Evolutionary conservation across 2,888 invertebrate genomes (phyloP), one percentile per base, ranked within the genome.

Genomic region (Chironomus riparius): DNA sequence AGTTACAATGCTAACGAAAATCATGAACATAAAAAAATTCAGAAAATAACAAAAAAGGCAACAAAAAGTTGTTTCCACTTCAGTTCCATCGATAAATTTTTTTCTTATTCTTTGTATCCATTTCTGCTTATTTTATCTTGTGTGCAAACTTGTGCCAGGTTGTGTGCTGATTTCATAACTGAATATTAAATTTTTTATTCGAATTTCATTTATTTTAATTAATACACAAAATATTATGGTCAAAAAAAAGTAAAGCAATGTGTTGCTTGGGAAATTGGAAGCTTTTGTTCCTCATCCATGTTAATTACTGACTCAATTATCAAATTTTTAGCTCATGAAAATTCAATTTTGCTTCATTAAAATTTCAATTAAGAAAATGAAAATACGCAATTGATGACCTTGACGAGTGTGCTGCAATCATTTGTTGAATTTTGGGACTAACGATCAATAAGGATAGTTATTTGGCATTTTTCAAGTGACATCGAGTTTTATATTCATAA

Each of bases 101-200:
- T 24, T 22, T 22, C 22, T 24, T 21, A 65, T 24, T 13, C 65
- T 21, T 21, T 24, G 24, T 12, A 24, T 65, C 5, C 13, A 24
- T 24, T 65, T 12, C n/a, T 24, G 24, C 13, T 21, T 13, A 22
- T n/a, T 12, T 10, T 65, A 21, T 24, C 10, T 65, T 65, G 65
- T 65, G 65, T 65, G 65, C 21, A 21, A 65, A 24, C 65, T 65
- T 65, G 65, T 65, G 12, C 65, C 65, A 65, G 65, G 65, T 18
- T 50, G 50, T 50, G 15, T 61, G 6, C 61, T 61, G 28, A 28
- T 15, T 68, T n/a, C 68, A 13, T 6, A 68, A n/a, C 15, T 18
- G 24, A 15, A 28, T n/a, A 6, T 68, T 24, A 65, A 15, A 68
- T 68, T 68, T n/a, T 68, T 68, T 38, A 24, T 28, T 56, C 4